Evolutionary conservation across 2,888 invertebrate species (phyloP), one percentile per base, ranked within the genome.

Genomic region (Ochropacha duplaris): DNA sequence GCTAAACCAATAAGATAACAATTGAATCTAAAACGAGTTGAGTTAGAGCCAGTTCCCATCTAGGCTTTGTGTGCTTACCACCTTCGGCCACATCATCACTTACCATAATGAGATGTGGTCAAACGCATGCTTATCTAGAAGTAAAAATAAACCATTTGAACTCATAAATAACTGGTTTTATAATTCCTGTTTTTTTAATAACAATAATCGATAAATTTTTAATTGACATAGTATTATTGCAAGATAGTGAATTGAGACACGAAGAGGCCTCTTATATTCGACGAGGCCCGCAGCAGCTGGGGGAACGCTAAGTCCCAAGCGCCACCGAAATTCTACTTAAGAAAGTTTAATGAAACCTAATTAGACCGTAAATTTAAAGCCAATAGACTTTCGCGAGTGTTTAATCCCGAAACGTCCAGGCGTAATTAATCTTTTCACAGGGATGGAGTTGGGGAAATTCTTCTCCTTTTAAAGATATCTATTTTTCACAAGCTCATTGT

Each of bases 361-460:
- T 80, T 79, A 78, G 76, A 72, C 74, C 79, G 76, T 79, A 79
- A 81, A 81, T 79, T 81, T 76, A 72, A 79, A 80, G 76, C 78
- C 80, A 78, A 81, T 79, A 81, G 72, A 79, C 77, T 78, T 79
- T 75, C 65, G 68, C 73, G 70, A 80, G 73, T 80, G 72, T 76
- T 80, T 78, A 79, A 78, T 79, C 79, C 74, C 64, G 64, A 72
- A 71, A 77, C 71, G 77, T 77, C 78, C 76, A 73, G 64, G 70
- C 72, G 78, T 74, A 72, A 79, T 79, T 77, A 76, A 79, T 79
- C 71, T 76, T 69, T 62, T 59, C 34, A 58, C 77, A 69, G 77
- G 63, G 71, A 34, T 57, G 77, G 54, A 66, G 56, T 64, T 50
- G 57, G 64, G 50, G n/a, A n/a, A n/a, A n/a, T n/a, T n/a, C n/a